Percentiles rank a stretch among this genome's conserved stretches.
Evolutionary conservation across 2,888 invertebrate species (phyloP).

Genomic region (Epirrhoe alternata): DNA sequence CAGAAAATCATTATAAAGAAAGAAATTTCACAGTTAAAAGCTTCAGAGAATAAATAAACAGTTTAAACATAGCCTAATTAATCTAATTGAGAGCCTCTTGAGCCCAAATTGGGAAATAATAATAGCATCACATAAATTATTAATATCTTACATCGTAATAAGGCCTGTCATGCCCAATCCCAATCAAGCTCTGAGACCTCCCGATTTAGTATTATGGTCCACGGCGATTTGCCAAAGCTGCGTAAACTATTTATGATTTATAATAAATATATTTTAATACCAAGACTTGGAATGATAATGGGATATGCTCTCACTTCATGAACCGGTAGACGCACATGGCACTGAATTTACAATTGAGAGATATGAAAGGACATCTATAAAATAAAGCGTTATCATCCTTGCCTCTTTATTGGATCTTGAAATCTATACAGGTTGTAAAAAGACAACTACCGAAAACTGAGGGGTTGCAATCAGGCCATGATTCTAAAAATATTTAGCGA

Average conservation of each 20-base stretch:
- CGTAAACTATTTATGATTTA: conserved; percentile 42
- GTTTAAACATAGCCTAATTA: conserved; percentile 4
- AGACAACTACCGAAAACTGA: too few species aligned
- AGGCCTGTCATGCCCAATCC: conserved; percentile 37
- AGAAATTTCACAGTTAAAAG: neutral
- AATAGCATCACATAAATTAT: conserved; percentile 21
- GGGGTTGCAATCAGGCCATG: too few species aligned
- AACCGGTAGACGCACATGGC: neutral
- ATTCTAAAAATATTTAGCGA: too few species aligned
- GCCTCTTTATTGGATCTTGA: neutral
- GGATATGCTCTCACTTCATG: too few species aligned
- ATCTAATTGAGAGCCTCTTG: conserved; percentile 5
- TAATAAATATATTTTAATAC: conserved; percentile 30
- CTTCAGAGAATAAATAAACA: neutral
- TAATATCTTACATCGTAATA: conserved; percentile 24
- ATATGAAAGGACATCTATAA: too few species aligned
- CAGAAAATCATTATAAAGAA: too few species aligned
- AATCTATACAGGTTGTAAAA: too few species aligned
- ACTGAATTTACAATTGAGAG: neutral
- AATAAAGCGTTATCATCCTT: neutral
- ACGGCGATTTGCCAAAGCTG: conserved; percentile 40
- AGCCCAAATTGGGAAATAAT: conserved; percentile 12
- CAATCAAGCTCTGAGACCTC: conserved; percentile 38
- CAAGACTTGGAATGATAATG: neutral
- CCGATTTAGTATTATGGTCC: conserved; percentile 41